Conservation (phyloP, 2,113 vertebrate genomes). For the Rhinolophus sinicus region DNA sequence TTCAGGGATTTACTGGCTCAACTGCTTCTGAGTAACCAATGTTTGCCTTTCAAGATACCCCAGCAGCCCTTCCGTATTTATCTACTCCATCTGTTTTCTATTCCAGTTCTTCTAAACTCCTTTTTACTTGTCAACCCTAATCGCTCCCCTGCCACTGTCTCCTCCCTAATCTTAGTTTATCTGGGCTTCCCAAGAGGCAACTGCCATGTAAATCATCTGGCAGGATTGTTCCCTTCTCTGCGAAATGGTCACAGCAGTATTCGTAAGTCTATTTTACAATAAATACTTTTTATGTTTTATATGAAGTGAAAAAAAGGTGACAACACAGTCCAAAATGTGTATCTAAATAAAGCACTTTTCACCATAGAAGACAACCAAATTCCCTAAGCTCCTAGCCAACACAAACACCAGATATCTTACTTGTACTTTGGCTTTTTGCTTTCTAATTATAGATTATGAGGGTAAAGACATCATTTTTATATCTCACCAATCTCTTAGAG, state of each 20-base stretch:
- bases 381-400: not conserved
- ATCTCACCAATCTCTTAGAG: conserved; percentile 45
- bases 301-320: not conserved
- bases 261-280: conserved; percentile 4
- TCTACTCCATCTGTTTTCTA: conserved; percentile 68
- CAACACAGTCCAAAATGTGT: not conserved
- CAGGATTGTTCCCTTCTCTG: not conserved
- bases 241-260: not conserved
- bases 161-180: conserved; percentile 22
- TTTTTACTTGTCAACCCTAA: conserved; percentile 27
- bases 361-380: not conserved
- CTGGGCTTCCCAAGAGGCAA: conserved; percentile 39
- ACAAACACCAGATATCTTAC: not conserved
- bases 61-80: conserved; percentile 34
- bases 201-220: not conserved
- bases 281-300: not conserved
- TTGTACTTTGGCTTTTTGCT: not conserved
- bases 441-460: conserved; percentile 43
- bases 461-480: conserved; percentile 30
- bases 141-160: not conserved
- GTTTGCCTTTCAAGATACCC: conserved; percentile 62
- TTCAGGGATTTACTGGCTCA: conserved; percentile 45
- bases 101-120: conserved; percentile 36
- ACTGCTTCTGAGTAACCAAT: conserved; percentile 31
- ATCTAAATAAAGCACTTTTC: not conserved